Conservation (phyloP, 2,797 vertebrate genomes). For the Malurus leucopterus region DNA sequence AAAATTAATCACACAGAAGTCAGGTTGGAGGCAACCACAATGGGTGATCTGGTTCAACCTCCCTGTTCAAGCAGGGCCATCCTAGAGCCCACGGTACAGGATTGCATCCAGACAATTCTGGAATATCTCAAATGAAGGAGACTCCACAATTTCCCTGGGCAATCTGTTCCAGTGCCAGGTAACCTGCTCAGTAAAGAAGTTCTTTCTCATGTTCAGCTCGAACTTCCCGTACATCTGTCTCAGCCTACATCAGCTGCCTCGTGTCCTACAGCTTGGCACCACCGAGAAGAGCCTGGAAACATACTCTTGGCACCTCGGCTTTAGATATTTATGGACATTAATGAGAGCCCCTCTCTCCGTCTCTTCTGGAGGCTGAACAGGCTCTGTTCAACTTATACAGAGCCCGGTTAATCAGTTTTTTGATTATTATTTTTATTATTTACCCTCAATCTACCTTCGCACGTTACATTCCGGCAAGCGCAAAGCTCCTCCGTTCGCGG, state of each 20-base stretch:
- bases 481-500: fast-evolving
- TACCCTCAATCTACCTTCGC: fast-evolving
- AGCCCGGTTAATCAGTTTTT: background rate
- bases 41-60: background rate
- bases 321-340: background rate
- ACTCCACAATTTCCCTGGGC: background rate
- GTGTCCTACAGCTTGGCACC: background rate
- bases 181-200: background rate
- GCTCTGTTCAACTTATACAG: background rate
- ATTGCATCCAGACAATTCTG: fast-evolving
- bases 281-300: background rate
- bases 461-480: fast-evolving
- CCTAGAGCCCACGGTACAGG: background rate
- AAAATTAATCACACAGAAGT: background rate
- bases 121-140: background rate
- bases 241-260: background rate
- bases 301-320: fast-evolving
- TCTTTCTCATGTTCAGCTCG: background rate
- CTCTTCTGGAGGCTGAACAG: background rate
- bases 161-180: background rate
- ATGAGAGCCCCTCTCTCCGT: background rate
- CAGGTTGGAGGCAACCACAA: background rate
- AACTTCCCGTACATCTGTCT: background rate
- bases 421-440: background rate
- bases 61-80: too few relatives aligned